A percentile compares a stretch with the other conserved stretches of the same genome.
Evolutionary conservation across 1,140 invertebrate genomes (phyloP).

Genomic region (Copidosoma floridanum): DNA sequence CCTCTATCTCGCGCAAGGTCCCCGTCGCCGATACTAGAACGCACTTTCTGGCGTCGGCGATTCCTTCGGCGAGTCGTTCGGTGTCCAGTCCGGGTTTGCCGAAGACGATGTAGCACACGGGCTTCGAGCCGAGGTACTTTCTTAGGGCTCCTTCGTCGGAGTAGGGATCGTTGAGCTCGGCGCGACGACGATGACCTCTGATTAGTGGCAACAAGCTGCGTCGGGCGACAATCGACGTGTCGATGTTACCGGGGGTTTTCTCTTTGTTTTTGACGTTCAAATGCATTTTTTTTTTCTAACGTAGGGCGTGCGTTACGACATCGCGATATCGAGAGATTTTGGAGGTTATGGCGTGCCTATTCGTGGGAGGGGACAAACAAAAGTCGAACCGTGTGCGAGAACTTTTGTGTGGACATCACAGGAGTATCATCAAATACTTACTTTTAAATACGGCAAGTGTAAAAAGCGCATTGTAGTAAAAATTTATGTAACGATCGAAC

Average conservation of each 20-base stretch:
- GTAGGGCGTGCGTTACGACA: too few relatives aligned
- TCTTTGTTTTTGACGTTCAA: background rate
- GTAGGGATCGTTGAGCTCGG: conserved; percentile 26
- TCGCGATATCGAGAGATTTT: too few relatives aligned
- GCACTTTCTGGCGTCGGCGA: conserved; percentile 59
- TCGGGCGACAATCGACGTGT: conserved; percentile 26
- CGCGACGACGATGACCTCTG: conserved; percentile 20
- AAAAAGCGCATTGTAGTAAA: too few relatives aligned
- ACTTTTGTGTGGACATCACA: too few relatives aligned
- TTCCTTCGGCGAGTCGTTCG: conserved; percentile 53
- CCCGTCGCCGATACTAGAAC: conserved; percentile 57
- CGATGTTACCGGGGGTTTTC: background rate
- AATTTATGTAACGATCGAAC: too few relatives aligned
- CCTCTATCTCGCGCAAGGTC: conserved; percentile 38
- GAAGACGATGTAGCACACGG: conserved; percentile 59
- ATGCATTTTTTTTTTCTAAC: too few relatives aligned
- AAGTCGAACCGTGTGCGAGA: too few relatives aligned
- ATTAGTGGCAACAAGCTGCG: conserved; percentile 22
- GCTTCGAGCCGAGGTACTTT: conserved; percentile 53
- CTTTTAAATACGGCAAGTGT: too few relatives aligned
- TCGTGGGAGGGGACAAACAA: too few relatives aligned
- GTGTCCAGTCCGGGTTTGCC: conserved; percentile 60
- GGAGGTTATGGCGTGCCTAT: too few relatives aligned
- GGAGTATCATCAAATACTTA: too few relatives aligned
- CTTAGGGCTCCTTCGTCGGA: conserved; percentile 53